These are phyloP conservation scores for Aethina tumida DNA, from an alignment of 1,140 invertebrate genomes.

Conservation along the genomic window DNA sequence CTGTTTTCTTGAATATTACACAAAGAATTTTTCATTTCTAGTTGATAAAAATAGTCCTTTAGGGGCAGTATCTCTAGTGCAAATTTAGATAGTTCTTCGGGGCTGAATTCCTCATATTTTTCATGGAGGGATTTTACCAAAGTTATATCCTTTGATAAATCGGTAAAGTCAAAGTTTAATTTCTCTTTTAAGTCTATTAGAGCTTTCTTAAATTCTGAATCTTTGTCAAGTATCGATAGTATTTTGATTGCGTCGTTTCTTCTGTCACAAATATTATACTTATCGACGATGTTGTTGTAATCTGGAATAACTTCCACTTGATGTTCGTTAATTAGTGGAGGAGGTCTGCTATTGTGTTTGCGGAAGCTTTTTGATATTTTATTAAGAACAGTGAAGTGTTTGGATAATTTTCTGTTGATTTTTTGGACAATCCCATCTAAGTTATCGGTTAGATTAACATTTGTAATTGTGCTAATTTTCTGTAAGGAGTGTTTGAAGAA, in stretches of 20 bases:
- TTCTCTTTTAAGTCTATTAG: conserved; percentile 14
- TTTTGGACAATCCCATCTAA: conserved; percentile 15
- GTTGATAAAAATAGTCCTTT: conserved; percentile 16
- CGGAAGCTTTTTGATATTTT: conserved; percentile 26
- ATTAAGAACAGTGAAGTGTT: conserved; percentile 20
- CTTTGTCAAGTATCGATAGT: conserved; percentile 3
- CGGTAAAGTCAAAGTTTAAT: conserved; percentile 12
- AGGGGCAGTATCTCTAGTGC: conserved; percentile 15
- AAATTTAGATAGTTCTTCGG: background rate
- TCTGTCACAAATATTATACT: conserved; percentile 13
- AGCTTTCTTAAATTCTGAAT: conserved; percentile 6
- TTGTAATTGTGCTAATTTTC: conserved; percentile 28
- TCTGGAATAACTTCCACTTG: conserved; percentile 11
- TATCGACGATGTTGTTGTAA: conserved; percentile 10
- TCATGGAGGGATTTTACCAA: conserved; percentile 5
- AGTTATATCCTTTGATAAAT: conserved; percentile 6
- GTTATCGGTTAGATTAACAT: conserved; percentile 4
- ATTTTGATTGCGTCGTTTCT: conserved; percentile 6
- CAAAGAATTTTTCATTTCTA: too few relatives aligned
- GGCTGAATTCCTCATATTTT: conserved; percentile 3
- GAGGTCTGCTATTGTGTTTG: conserved; percentile 22
- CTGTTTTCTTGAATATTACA: too few relatives aligned
- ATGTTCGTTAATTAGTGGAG: conserved; percentile 13
- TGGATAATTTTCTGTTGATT: conserved; percentile 21
- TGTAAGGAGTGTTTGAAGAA: conserved; percentile 40